These are phyloP conservation scores for Pomacea maculata DNA, from an alignment of 1,140 invertebrate genomes.

Conservation along the genomic window DNA sequence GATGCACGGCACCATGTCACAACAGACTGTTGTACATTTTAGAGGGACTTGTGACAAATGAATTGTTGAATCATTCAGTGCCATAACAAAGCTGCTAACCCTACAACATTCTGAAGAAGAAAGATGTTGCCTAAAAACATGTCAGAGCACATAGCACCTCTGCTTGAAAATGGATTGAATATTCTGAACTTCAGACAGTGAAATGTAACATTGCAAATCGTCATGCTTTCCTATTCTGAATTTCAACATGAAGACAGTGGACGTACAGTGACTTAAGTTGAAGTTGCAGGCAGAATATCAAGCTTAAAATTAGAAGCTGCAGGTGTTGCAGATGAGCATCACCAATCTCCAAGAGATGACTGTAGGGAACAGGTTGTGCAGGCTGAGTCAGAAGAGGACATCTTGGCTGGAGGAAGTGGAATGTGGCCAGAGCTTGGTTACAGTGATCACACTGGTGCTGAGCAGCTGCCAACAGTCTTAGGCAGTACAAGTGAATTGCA, in stretches of 20 bases:
- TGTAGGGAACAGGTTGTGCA: background rate
- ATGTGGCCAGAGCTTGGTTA: too few relatives aligned
- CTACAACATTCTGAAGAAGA: too few relatives aligned
- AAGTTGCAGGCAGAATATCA: too few relatives aligned
- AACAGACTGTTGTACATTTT: background rate
- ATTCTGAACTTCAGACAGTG: slow-evolving; percentile 12
- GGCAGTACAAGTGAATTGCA: background rate
- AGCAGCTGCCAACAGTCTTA: too few relatives aligned
- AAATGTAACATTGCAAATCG: slow-evolving; percentile 22
- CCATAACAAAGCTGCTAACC: too few relatives aligned
- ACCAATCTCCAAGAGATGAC: too few relatives aligned
- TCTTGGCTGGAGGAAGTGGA: background rate
- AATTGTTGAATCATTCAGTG: too few relatives aligned
- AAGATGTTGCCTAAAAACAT: slow-evolving; percentile 12
- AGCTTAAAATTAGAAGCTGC: too few relatives aligned
- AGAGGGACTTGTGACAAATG: background rate
- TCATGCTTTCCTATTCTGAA: background rate
- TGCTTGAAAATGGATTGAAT: slow-evolving; percentile 18
- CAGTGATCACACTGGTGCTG: background rate
- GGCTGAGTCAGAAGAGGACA: background rate
- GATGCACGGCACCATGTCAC: background rate
- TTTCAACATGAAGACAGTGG: too few relatives aligned
- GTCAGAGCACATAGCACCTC: slow-evolving; percentile 4
- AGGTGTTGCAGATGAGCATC: too few relatives aligned
- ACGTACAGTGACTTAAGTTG: too few relatives aligned